These are phyloP conservation scores for Melanotaenia pygmaea DNA, from an alignment of 2,797 vertebrate genomes.

Conservation along the genomic window DNA sequence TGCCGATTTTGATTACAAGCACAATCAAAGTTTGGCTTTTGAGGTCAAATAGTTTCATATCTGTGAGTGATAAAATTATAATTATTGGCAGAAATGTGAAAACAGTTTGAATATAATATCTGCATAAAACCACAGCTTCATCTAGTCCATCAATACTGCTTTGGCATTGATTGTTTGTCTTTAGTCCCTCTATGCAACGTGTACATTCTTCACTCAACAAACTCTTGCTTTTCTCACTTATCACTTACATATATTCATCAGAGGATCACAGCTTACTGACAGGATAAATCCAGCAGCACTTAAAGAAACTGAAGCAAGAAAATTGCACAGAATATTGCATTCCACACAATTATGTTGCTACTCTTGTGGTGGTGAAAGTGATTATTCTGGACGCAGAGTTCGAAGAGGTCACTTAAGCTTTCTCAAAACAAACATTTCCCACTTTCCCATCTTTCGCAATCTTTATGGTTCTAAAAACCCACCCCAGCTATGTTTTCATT, in stretches of 20 bases:
- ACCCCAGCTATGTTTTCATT: conserved; percentile 8
- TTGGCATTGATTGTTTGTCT: conserved; percentile 28
- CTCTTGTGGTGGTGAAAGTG: conserved; percentile 66
- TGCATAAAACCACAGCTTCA: conserved; percentile 27
- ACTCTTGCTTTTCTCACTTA: conserved; percentile 37
- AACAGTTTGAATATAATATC: conserved; percentile 33
- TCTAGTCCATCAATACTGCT: conserved; percentile 38
- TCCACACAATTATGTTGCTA: conserved; percentile 69
- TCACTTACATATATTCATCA: conserved; percentile 28
- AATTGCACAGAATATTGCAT: conserved; percentile 57
- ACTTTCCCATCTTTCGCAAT: conserved; percentile 4
- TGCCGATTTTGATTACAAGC: neutral
- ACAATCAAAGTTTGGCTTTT: conserved; percentile 13
- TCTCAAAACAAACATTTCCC: conserved; percentile 49
- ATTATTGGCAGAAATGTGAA: conserved; percentile 30
- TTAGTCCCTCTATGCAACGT: conserved; percentile 30
- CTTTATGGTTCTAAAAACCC: conserved; percentile 18
- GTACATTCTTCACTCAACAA: conserved; percentile 41
- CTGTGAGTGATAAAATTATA: conserved; percentile 12
- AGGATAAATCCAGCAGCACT: conserved; percentile 53
- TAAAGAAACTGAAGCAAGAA: conserved; percentile 58
- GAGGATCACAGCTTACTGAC: conserved; percentile 62
- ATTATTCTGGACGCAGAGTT: conserved; percentile 67
- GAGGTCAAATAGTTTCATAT: conserved; percentile 16
- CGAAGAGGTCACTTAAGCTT: conserved; percentile 48